A percentile compares a stretch with the other conserved stretches of the same genome.
Evolutionary conservation across 2,888 invertebrate species (phyloP).

Genomic region (Ennomos quercinarius): DNA sequence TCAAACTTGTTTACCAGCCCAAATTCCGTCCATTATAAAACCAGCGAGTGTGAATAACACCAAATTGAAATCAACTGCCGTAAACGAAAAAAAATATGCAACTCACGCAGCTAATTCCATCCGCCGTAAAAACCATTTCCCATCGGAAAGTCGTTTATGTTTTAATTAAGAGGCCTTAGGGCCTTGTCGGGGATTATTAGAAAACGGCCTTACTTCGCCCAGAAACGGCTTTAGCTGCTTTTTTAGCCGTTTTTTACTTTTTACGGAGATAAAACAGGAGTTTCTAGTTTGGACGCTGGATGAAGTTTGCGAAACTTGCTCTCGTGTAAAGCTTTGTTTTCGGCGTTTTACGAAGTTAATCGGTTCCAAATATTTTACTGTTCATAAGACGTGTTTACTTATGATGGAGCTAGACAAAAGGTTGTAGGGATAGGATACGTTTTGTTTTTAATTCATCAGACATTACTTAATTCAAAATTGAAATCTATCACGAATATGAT

Average conservation of each 20-base stretch:
- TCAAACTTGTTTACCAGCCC: conserved; percentile 12
- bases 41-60: conserved; percentile 19
- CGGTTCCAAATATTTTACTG: conserved; percentile 19
- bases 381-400: conserved; percentile 7
- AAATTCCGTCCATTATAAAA: conserved; percentile 6
- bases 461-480: no score
- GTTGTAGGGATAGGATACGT: no score
- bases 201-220: conserved; percentile 56
- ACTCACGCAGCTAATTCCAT: conserved; percentile 49
- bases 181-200: conserved; percentile 63
- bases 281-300: conserved; percentile 17
- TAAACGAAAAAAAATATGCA: conserved; percentile 50
- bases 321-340: conserved; percentile 21
- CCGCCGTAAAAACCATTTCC: conserved; percentile 48
- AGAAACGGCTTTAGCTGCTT: conserved; percentile 43
- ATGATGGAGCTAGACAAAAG: neutral
- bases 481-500: no score
- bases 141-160: conserved; percentile 71
- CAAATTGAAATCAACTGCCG: conserved; percentile 37
- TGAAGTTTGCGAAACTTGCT: conserved; percentile 26
- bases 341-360: conserved; percentile 25
- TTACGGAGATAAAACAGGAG: conserved; percentile 31
- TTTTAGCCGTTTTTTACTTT: conserved; percentile 28
- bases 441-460: no score
- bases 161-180: conserved; percentile 69